Base-by-base conservation (phyloP, 2,113 vertebrate genomes). In the Sylvietta virens region DNA sequence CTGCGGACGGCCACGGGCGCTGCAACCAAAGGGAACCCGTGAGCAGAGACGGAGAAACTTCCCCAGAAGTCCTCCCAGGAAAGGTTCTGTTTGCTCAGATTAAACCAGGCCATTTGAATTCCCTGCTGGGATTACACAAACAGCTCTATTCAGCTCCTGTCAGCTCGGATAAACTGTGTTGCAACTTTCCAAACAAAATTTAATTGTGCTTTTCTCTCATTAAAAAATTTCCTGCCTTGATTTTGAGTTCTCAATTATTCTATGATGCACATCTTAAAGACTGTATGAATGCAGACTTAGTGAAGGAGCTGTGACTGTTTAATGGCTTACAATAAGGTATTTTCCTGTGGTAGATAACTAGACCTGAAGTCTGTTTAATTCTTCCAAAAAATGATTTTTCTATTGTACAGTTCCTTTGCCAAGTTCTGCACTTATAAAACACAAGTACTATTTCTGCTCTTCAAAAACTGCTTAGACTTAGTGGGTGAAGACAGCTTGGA, bases 1-100 rank as follows among this genome's bases (percentile, higher is more conserved):
- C 98, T 98, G 74, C 99, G 99, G 2, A 99, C 99, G 13, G 98
- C 98, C 66, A 98, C 98, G 4, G 98, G 98, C 11, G 99, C 99
- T 99, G 95, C 37, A 81, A 91, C 13, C 51, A 31, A 79, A 90
- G 0, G 2, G 26, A 37, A 67, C 33, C 6, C 20, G 9, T 85
- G 12, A 90, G 47, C 18, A 37, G 24, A 54, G 12, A 47, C 0
- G 1, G 58, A 90, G 47, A 19, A 71, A 58, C 6, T 26, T 6
- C 53, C 53, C 35, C 53, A 6, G 8, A 22, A 82, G 40, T 1
- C 17, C 26, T 91, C 77, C 4, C 2, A 79, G 62, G 48, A 64
- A 81, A 94, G 71, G 79, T 16, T 73, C 45, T 42, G 53, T 76
- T 85, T 54, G 73, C 64, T 77, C 33, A 54, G 39, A 77, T 57